Conservation (phyloP, 2,113 vertebrate genomes). For the Oncorhynchus nerka region DNA sequence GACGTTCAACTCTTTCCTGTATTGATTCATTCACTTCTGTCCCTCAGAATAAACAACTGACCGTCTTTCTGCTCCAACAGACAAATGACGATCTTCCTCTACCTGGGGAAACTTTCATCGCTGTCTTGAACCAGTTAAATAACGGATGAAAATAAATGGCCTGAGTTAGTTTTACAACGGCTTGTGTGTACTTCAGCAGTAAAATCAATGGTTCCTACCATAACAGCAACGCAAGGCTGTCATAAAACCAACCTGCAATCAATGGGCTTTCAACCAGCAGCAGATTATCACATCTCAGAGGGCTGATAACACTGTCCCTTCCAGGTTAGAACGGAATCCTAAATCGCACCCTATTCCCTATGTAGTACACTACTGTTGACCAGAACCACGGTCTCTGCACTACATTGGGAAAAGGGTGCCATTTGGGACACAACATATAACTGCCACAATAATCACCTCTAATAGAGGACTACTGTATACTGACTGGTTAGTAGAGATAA, state of each 20-base stretch:
- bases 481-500: too few species aligned
- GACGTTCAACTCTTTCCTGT: conserved; percentile 4
- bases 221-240: conserved; percentile 31
- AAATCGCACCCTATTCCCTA: too few species aligned
- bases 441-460: conserved; percentile 3
- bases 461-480: too few species aligned
- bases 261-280: conserved; percentile 30
- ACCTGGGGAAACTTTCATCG: conserved; percentile 10
- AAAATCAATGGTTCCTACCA: conserved; percentile 25
- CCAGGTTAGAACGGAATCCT: background rate
- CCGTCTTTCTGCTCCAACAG: conserved; percentile 13
- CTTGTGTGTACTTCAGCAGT: conserved; percentile 25
- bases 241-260: conserved; percentile 42
- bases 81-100: background rate
- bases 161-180: conserved; percentile 31
- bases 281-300: conserved; percentile 19
- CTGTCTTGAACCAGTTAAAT: too few species aligned
- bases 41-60: conserved; percentile 1
- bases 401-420: too few species aligned
- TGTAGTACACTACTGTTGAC: too few species aligned
- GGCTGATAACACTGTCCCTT: conserved; percentile 34
- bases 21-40: conserved; percentile 2
- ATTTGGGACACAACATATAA: too few species aligned
- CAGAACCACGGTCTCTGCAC: too few species aligned
- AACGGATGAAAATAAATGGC: background rate